Evolutionary conservation across 2,888 invertebrate species (phyloP).

Genomic region (Pegoplata infirma): DNA sequence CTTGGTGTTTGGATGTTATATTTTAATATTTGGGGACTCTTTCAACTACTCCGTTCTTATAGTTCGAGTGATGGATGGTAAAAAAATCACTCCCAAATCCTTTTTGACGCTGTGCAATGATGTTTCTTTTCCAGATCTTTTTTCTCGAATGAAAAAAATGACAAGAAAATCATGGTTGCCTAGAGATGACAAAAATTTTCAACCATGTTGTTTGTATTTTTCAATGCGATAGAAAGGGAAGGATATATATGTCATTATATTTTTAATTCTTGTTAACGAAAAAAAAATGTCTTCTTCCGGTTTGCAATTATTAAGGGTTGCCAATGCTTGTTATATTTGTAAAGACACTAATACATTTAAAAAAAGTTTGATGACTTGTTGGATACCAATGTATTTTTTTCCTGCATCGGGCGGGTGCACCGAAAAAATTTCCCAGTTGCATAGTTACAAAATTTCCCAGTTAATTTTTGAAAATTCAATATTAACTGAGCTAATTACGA

Average conservation of each 20-base stretch:
- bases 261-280: background rate
- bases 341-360: too few species aligned
- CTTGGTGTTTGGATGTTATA: constrained; percentile 65
- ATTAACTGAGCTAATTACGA: too few species aligned
- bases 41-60: constrained; percentile 76
- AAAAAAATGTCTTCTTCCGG: constrained; percentile 56
- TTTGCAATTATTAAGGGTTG: constrained; percentile 20
- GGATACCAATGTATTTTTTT: too few species aligned
- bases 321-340: background rate
- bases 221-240: background rate
- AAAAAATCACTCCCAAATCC: constrained; percentile 86
- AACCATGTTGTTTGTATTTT: constrained; percentile 27
- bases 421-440: too few species aligned
- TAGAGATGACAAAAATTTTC: constrained; percentile 45
- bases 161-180: constrained; percentile 64
- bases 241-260: background rate
- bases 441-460: too few species aligned
- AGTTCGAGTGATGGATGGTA: constrained; percentile 79
- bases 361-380: too few species aligned
- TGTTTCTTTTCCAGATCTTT: constrained; percentile 83
- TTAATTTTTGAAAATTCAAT: too few species aligned
- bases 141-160: constrained; percentile 76
- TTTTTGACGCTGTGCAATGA: constrained; percentile 79
- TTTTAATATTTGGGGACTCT: constrained; percentile 71
- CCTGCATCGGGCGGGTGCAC: too few species aligned